Evolutionary conservation across 2,888 invertebrate species (phyloP), one percentile per base, ranked within the genome.

Genomic region (Tribolium freemani): DNA sequence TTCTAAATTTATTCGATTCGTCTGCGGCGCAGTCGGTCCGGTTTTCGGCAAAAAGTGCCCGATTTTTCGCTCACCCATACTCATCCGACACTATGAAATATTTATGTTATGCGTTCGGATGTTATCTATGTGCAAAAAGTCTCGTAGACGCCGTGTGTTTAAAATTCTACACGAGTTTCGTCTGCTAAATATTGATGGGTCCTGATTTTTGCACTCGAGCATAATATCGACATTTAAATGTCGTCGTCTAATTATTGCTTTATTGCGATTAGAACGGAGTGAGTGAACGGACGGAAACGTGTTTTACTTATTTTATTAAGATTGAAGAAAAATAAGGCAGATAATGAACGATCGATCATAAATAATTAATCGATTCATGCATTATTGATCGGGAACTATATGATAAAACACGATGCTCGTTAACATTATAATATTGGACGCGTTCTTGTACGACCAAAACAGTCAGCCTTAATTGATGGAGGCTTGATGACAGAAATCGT

Each of bases 281-380:
- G 38, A 38, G 38, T 3, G 31, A 38, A 9, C 8, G 38, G 8
- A 38, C 38, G 38, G 38, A 8, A 38, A 38, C 38, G 8, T 6
- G 38, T 38, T 57, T 74, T 54, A 64, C 64, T 77, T 78, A 79
- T 79, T 81, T 79, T 78, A 77, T 78, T 76, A 76, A 75, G 78
- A n/a, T n/a, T 75, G 77, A 76, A 78, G 78, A 79, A 81, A 76
- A 72, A 83, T 80, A 75, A 79, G 74, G 74, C 77, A 73, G 78
- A 80, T 81, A 84, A 85, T 84, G 84, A 83, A 81, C 82, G 83
- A 84, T 84, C 84, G 79, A 84, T 84, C 84, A 84, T 84, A 84
- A 85, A 85, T 85, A 85, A 85, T 85, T 85, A 85, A 85, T 85
- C 79, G 81, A 77, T 81, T 84, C 84, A 85, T 85, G 83, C 83